phyloP scores from a whole-genome alignment of 2,888 invertebrate species.

The Eupithecia exiguata region DNA sequence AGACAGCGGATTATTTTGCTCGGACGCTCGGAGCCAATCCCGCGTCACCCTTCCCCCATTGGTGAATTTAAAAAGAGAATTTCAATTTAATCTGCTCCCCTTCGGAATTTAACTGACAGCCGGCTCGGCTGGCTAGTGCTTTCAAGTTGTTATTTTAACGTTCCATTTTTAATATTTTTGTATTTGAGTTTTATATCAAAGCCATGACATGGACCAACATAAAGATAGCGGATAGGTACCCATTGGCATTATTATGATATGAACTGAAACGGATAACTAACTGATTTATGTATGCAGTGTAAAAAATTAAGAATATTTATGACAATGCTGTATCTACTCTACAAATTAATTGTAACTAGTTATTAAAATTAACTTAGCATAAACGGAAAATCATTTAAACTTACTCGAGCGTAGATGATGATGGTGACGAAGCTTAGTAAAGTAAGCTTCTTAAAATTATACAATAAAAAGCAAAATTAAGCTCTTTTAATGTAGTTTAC shows the following conservation, averaged over 20 bases:
- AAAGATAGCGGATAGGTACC: too few relatives aligned
- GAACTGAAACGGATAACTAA: neutral
- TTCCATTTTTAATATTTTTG: constrained; percentile 48
- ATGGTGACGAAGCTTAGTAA: neutral
- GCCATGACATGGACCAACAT: neutral
- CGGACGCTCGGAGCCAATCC: constrained; percentile 77
- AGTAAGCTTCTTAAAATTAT: neutral
- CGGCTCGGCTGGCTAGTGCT: constrained; percentile 46
- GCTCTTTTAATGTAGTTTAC: neutral
- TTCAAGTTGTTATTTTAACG: constrained; percentile 40
- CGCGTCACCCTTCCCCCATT: constrained; percentile 75
- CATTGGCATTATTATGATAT: neutral
- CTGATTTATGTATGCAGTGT: too few relatives aligned
- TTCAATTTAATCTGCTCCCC: constrained; percentile 80
- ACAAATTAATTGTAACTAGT: too few relatives aligned
- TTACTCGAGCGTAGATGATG: neutral
- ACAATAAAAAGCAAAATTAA: neutral
- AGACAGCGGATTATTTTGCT: constrained; percentile 71
- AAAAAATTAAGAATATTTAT: too few relatives aligned
- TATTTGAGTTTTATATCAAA: neutral
- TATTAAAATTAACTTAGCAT: too few relatives aligned
- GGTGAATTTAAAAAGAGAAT: constrained; percentile 82
- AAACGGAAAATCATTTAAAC: neutral
- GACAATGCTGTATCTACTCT: too few relatives aligned
- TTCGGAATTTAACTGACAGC: constrained; percentile 66